These are phyloP conservation scores for Ectropis crepuscularia DNA, from an alignment of 2,888 invertebrate species.

Conservation along the genomic window DNA sequence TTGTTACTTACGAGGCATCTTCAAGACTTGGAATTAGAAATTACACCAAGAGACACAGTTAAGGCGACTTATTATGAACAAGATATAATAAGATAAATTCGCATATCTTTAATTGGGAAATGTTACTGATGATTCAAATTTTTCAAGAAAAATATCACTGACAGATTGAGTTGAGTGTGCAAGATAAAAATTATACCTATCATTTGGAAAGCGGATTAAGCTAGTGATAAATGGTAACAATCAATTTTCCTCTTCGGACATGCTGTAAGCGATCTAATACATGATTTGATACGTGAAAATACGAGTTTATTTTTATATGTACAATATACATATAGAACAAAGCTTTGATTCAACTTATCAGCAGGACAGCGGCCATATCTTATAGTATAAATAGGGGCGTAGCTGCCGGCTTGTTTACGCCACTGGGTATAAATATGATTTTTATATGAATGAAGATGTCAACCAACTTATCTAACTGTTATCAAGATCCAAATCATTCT, in stretches of 20 bases:
- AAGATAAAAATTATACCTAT: constrained; percentile 7
- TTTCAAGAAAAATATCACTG: constrained; percentile 12
- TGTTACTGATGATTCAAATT: constrained; percentile 11
- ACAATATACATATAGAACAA: no score
- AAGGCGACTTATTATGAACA: neutral
- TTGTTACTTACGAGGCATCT: neutral
- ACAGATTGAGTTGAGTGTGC: constrained; percentile 4
- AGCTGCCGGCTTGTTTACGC: no score
- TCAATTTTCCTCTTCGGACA: neutral
- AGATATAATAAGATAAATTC: constrained; percentile 11
- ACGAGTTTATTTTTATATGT: no score
- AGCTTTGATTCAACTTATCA: no score
- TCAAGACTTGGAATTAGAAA: neutral
- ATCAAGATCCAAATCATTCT: no score
- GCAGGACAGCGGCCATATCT: no score
- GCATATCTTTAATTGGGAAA: constrained; percentile 5
- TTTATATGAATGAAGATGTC: no score
- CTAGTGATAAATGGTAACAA: constrained; percentile 1
- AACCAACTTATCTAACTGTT: no score
- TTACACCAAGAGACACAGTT: neutral
- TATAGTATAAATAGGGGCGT: no score
- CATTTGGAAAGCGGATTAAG: constrained; percentile 4
- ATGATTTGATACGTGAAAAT: no score
- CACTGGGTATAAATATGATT: no score
- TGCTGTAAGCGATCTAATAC: no score